A percentile compares a stretch with the other conserved stretches of the same genome.
Conservation (phyloP, 2,113 vertebrate genomes). For the Petaurus breviceps region DNA sequence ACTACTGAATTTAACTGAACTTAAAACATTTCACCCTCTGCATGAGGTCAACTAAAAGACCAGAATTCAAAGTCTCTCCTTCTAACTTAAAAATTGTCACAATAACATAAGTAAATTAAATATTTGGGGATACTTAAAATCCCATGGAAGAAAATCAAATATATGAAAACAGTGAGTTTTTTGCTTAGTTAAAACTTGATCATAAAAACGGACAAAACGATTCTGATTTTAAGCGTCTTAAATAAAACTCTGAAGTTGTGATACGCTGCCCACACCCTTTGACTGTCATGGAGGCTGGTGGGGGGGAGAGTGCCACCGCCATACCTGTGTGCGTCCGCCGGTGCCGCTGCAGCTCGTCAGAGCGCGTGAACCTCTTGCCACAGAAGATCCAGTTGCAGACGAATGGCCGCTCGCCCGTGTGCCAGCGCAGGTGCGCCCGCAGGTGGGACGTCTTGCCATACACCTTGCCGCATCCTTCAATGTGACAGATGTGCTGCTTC, state of each 20-base stretch:
- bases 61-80: conserved; percentile 23
- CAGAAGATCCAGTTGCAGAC: conserved; percentile 99
- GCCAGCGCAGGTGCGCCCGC: conserved; percentile 98
- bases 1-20: not conserved
- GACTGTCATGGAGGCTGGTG: not conserved
- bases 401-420: conserved; percentile 98
- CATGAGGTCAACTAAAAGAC: conserved; percentile 22
- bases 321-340: conserved; percentile 96
- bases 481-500: conserved; percentile 99
- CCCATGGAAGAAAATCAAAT: conserved; percentile 16
- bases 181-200: not conserved
- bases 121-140: conserved; percentile 25
- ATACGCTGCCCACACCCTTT: not conserved
- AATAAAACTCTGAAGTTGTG: not conserved
- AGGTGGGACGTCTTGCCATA: conserved; percentile 99
- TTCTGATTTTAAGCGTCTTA: conserved; percentile 27
- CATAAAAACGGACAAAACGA: conserved; percentile 14
- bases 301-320: no score
- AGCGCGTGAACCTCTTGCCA: conserved; percentile 97
- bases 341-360: conserved; percentile 97
- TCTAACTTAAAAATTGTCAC: conserved; percentile 8
- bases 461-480: conserved; percentile 98
- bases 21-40: not conserved
- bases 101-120: not conserved
- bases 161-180: not conserved